phyloP scores from a whole-genome alignment of 2,797 vertebrate genomes.

The Neosilurus hyrtlii region DNA sequence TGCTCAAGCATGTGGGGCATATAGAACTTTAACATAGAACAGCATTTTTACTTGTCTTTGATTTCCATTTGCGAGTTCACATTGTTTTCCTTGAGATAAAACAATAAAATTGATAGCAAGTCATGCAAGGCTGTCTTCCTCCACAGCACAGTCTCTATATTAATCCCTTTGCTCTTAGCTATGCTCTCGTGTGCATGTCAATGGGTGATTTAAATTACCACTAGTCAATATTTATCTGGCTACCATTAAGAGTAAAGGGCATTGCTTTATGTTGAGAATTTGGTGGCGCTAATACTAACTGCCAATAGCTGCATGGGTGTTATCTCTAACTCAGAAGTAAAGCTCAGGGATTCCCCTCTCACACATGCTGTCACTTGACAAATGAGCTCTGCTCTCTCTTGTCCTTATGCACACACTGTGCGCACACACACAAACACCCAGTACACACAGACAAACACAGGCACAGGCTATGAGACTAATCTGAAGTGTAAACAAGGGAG shows the following conservation, averaged over 20 bases:
- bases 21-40: constrained; percentile 5
- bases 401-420: constrained; percentile 37
- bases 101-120: constrained; percentile 42
- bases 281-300: constrained; percentile 9
- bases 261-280: constrained; percentile 45
- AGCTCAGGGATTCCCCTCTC: constrained; percentile 59
- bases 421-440: constrained; percentile 55
- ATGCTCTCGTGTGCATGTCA: constrained; percentile 26
- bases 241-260: constrained; percentile 20
- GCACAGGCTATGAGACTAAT: constrained; percentile 59
- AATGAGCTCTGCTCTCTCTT: constrained; percentile 52
- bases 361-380: constrained; percentile 61
- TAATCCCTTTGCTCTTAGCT: constrained; percentile 25
- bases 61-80: constrained; percentile 45
- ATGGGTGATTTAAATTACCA: constrained; percentile 34
- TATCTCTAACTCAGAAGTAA: constrained; percentile 50
- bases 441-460: constrained; percentile 56
- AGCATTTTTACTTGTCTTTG: constrained; percentile 43
- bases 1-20: not conserved
- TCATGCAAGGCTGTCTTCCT: constrained; percentile 45
- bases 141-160: constrained; percentile 5
- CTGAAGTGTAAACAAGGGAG: constrained; percentile 72
- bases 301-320: constrained; percentile 55
- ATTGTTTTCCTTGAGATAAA: constrained; percentile 52
- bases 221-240: constrained; percentile 53